A percentile compares a stretch with the other conserved stretches of the same genome.
These are phyloP conservation scores for Ailuropoda melanoleuca DNA, from an alignment of 2,113 vertebrate genomes.

Conservation along the genomic window DNA sequence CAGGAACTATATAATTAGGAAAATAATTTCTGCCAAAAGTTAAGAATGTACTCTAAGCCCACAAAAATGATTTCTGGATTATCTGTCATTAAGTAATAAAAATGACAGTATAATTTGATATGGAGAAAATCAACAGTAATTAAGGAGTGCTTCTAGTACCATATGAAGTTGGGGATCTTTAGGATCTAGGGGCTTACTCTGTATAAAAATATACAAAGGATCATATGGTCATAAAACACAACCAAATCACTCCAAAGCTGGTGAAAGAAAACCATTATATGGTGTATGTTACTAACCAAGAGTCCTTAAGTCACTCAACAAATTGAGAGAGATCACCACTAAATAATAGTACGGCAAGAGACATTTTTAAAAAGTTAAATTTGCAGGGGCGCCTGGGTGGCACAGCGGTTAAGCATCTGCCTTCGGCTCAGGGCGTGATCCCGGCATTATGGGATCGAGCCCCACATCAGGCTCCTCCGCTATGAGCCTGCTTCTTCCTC, in stretches of 20 bases:
- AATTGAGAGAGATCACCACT: neutral
- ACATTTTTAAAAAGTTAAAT: neutral
- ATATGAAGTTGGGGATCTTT: neutral
- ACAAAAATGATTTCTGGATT: neutral
- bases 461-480: too few species aligned
- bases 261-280: neutral
- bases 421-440: too few species aligned
- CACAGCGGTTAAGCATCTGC: too few species aligned
- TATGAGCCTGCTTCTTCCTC: too few species aligned
- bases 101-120: neutral
- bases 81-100: conserved; percentile 16
- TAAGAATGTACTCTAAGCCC: neutral
- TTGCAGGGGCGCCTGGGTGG: neutral
- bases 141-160: neutral
- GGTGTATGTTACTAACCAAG: neutral
- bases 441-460: too few species aligned
- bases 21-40: neutral
- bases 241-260: neutral
- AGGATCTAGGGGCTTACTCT: neutral
- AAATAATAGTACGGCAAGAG: neutral
- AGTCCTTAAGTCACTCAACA: neutral
- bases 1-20: neutral
- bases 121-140: neutral
- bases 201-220: neutral
- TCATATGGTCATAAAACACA: neutral